Conservation (phyloP, 2,113 vertebrate species). For the Rhizomys pruinosus region DNA sequence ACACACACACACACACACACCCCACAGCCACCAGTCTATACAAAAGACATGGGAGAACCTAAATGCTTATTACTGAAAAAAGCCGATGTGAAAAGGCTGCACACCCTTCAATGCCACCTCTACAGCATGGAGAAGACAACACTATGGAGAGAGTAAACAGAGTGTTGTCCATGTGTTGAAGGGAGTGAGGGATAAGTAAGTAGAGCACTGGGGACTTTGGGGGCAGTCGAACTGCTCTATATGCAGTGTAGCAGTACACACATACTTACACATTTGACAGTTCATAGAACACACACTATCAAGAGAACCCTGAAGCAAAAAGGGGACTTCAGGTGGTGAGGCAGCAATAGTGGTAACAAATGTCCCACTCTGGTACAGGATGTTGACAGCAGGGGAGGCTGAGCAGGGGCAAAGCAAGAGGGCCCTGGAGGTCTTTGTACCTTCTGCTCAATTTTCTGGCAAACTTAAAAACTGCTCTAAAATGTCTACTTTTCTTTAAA, state of each 20-base stretch:
- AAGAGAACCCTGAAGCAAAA: not conserved
- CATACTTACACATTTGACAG: not conserved
- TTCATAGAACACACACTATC: not conserved
- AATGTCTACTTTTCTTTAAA: not conserved
- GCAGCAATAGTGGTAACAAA: not conserved
- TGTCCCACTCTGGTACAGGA: not conserved
- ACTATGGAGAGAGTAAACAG: not conserved
- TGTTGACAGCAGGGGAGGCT: no score
- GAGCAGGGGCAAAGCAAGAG: no score
- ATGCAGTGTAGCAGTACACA: no score
- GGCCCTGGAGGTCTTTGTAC: not conserved
- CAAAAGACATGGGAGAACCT: not conserved
- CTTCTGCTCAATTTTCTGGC: not conserved
- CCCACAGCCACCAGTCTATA: not conserved
- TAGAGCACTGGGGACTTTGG: not conserved
- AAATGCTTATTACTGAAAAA: not conserved
- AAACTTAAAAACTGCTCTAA: not conserved
- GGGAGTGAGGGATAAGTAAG: not conserved
- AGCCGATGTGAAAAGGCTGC: not conserved
- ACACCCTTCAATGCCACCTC: not conserved
- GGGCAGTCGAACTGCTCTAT: not conserved
- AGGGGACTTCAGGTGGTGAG: not conserved
- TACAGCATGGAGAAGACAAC: not conserved
- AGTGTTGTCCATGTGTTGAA: not conserved
- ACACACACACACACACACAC: not conserved